Evolutionary conservation across 2,113 vertebrate species (phyloP).

Genomic region (Varanus salvator): DNA sequence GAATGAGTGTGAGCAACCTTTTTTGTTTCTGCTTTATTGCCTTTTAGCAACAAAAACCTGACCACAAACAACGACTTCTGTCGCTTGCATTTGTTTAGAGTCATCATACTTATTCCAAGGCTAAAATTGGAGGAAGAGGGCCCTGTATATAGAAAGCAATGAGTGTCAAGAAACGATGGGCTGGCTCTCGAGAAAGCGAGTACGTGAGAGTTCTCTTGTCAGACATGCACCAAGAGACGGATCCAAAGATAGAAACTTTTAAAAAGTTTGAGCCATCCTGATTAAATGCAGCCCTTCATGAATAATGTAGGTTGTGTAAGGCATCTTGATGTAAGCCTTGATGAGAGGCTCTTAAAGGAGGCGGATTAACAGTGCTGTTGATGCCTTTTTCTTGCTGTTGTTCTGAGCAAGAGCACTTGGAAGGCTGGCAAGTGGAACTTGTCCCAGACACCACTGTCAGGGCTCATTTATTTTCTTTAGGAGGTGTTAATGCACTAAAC

Average conservation of each 20-base stretch:
- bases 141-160: constrained; percentile 59
- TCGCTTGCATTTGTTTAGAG: constrained; percentile 59
- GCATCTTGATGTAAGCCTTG: constrained; percentile 41
- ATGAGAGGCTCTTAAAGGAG: constrained; percentile 46
- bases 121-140: constrained; percentile 45
- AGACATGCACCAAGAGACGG: constrained; percentile 53
- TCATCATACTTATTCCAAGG: constrained; percentile 44
- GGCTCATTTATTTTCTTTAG: constrained; percentile 37
- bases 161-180: constrained; percentile 67
- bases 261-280: constrained; percentile 66
- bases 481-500: constrained; percentile 12
- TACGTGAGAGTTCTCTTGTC: constrained; percentile 49
- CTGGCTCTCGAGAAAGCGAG: constrained; percentile 51
- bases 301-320: constrained; percentile 70
- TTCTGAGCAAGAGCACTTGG: constrained; percentile 42
- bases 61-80: neutral
- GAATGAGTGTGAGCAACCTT: constrained; percentile 30
- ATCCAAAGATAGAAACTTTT: constrained; percentile 67
- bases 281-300: constrained; percentile 67
- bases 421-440: constrained; percentile 41
- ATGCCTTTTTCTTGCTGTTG: constrained; percentile 44
- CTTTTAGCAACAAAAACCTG: constrained; percentile 8
- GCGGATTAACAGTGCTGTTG: constrained; percentile 52
- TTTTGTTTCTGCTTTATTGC: constrained; percentile 38
- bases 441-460: constrained; percentile 43